These are phyloP conservation scores for Siniperca scherzeri DNA, from an alignment of 2,797 vertebrate species.

Conservation along the genomic window DNA sequence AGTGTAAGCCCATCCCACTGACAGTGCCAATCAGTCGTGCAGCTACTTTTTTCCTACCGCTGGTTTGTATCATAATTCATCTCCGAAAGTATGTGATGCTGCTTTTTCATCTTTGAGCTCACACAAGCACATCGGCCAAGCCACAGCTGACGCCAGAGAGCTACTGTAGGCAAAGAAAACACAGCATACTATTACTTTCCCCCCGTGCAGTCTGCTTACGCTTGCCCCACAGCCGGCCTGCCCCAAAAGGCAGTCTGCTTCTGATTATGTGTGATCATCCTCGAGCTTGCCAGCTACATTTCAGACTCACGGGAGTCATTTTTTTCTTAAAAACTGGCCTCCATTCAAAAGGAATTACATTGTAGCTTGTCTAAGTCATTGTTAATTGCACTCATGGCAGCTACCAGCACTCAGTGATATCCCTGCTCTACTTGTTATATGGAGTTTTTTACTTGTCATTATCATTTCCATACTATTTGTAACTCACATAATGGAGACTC, in stretches of 20 bases:
- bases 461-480: constrained; percentile 39
- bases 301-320: constrained; percentile 73
- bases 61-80: constrained; percentile 77
- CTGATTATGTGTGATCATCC: constrained; percentile 85
- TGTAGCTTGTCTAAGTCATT: constrained; percentile 73
- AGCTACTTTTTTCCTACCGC: constrained; percentile 66
- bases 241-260: constrained; percentile 80
- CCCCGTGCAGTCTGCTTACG: constrained; percentile 68
- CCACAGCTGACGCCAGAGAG: constrained; percentile 80
- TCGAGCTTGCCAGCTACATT: constrained; percentile 76
- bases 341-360: constrained; percentile 74
- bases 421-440: constrained; percentile 45
- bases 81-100: constrained; percentile 75
- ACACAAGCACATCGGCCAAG: constrained; percentile 78
- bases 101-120: constrained; percentile 81
- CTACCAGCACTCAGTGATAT: constrained; percentile 52
- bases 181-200: constrained; percentile 76
- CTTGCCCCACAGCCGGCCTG: constrained; percentile 61
- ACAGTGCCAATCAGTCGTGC: constrained; percentile 71
- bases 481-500: constrained; percentile 32
- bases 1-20: constrained; percentile 45
- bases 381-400: constrained; percentile 76
- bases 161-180: constrained; percentile 86
- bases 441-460: constrained; percentile 22
- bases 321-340: constrained; percentile 64